Percentiles rank a stretch among this genome's conserved stretches.
phyloP scores from a whole-genome alignment of 2,113 vertebrate species.

The Choloepus hoffmanni region DNA sequence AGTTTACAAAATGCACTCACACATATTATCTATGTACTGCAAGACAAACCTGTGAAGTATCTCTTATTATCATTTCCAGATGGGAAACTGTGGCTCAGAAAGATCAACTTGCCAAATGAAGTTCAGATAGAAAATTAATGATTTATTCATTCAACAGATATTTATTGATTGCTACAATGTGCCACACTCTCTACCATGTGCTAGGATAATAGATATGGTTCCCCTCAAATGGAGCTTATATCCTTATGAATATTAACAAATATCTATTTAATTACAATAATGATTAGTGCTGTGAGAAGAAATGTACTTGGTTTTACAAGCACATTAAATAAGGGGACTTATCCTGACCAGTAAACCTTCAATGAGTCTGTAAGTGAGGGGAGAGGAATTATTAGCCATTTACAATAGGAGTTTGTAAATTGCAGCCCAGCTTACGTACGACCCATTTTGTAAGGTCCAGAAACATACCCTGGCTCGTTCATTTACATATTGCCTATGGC shows the following conservation, averaged over 20 bases:
- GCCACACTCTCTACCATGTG: neutral
- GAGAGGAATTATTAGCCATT: neutral
- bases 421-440: neutral
- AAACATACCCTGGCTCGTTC: neutral
- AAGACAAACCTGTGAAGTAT: neutral
- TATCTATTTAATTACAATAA: neutral
- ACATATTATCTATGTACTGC: neutral
- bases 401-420: neutral
- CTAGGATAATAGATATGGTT: neutral
- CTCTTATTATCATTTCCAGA: neutral
- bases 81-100: neutral
- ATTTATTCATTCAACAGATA: conserved; percentile 2
- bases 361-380: neutral
- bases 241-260: neutral
- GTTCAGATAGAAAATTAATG: neutral
- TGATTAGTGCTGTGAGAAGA: neutral
- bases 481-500: neutral
- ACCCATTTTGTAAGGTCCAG: too few relatives aligned
- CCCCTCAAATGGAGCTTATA: neutral
- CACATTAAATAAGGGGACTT: neutral
- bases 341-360: neutral
- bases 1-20: neutral
- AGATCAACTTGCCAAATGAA: neutral
- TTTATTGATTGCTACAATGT: neutral
- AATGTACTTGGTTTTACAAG: neutral